Base-by-base conservation (phyloP, 2,113 vertebrate species). In the Macquaria australasica region DNA sequence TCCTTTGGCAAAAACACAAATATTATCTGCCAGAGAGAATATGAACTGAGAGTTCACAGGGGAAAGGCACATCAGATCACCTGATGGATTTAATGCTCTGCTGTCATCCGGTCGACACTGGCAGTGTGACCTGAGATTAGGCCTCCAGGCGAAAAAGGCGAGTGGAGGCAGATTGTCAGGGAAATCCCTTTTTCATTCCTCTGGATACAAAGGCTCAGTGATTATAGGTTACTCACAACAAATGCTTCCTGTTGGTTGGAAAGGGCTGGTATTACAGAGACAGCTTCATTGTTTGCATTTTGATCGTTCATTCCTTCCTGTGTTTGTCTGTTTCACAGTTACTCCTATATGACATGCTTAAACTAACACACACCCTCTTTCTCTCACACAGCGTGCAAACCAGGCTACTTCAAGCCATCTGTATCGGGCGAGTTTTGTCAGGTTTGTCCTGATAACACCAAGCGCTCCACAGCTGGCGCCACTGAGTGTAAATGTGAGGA, bases 351-450 rank as follows among this genome's bases (percentile, higher is more conserved):
- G 78, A 81, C 84, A 89, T 34, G 34, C 50, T 88, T 71, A 79
- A 84, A 77, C 80, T 62, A 85, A 92, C 84, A 85, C 76, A 48
- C 71, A 56, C 75, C 58, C 73, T 91, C 4, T 89, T 72, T 81
- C 80, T 43, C 3, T 67, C 34, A n/a, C 74, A 31, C 94, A 99
- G 98, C 91, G 3, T 99, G 98, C 58, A 93, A 96, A 0, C 91
- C 96, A 0, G 97, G 97, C 34, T 97, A 95, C 94, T 99, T 97
- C 94, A 99, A 99, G 91, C 86, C 96, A 0, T 77, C 93, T 0
- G 90, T 92, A 1, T 96, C 96, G 0, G 90, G 86, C 0, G 53
- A 90, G 10, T 53, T 82, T 10, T 99, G 98, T 84, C 80, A 92
- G 78, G 83, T 88, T 58, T 99, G 98, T 77, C 98, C 98, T 0